Conservation (phyloP, 2,113 vertebrate genomes). For the Prinia subflava region DNA sequence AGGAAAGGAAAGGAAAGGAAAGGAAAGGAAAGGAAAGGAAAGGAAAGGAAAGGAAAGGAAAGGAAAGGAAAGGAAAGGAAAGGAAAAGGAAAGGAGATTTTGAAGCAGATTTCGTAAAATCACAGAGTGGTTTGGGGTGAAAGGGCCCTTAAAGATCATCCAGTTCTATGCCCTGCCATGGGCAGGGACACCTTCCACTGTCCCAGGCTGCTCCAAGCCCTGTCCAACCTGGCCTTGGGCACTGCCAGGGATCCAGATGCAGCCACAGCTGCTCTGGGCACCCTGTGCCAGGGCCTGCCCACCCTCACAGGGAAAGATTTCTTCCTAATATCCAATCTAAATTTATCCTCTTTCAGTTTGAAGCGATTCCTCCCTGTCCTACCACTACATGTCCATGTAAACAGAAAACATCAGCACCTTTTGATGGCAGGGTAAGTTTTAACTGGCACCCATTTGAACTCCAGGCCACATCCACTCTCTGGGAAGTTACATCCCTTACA, state of each 20-base stretch:
- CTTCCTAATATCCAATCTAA: background rate
- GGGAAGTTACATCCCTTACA: background rate
- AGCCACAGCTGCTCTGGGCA: background rate
- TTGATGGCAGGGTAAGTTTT: background rate
- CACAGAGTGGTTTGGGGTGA: background rate
- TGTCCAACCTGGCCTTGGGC: accelerated
- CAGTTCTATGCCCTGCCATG: accelerated
- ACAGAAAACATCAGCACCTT: background rate
- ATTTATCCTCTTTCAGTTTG: background rate
- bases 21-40: background rate
- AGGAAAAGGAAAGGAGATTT: too few species aligned
- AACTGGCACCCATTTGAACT: background rate
- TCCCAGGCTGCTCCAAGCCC: background rate
- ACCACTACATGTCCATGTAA: background rate
- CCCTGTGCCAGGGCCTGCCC: background rate
- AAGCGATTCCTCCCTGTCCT: background rate
- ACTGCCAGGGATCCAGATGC: background rate
- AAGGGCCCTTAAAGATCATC: background rate
- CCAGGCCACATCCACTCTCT: background rate
- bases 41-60: background rate
- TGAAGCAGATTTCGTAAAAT: background rate
- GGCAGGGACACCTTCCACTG: background rate
- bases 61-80: background rate
- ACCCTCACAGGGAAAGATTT: background rate
- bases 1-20: background rate